A percentile compares a stretch with the other conserved stretches of the same genome.
phyloP scores from a whole-genome alignment of 2,113 vertebrate species.

The Mirza zaza region DNA sequence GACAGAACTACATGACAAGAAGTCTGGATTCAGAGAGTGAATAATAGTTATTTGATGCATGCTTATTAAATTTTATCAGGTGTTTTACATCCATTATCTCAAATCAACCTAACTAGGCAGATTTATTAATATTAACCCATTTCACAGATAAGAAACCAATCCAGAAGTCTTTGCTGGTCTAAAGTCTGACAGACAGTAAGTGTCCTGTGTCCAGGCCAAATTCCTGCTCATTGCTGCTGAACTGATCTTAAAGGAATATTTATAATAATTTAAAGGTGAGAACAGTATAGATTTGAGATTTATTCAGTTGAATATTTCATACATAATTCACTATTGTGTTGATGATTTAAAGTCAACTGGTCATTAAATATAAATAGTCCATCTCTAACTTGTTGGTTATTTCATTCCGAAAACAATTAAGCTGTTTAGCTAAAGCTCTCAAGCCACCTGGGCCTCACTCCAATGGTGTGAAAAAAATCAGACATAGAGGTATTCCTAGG shows the following conservation, averaged over 20 bases:
- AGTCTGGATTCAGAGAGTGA: background rate
- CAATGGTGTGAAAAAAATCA: background rate
- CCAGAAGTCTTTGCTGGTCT: background rate
- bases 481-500: background rate
- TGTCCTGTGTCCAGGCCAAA: background rate
- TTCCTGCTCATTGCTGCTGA: background rate
- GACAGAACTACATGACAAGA: background rate
- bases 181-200: background rate
- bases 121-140: background rate
- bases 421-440: background rate
- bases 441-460: background rate
- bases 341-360: background rate
- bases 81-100: background rate
- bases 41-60: background rate
- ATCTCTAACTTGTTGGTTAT: background rate
- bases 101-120: background rate
- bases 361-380: background rate
- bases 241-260: background rate
- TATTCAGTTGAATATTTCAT: constrained; percentile 8
- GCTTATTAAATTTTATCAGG: background rate
- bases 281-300: background rate
- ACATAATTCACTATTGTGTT: background rate
- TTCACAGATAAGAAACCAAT: background rate
- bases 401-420: background rate
- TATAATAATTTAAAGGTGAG: constrained; percentile 2